A percentile compares a stretch with the other conserved stretches of the same genome.
phyloP scores from a whole-genome alignment of 1,140 invertebrate species.

The Caenorhabditis briggsae region DNA sequence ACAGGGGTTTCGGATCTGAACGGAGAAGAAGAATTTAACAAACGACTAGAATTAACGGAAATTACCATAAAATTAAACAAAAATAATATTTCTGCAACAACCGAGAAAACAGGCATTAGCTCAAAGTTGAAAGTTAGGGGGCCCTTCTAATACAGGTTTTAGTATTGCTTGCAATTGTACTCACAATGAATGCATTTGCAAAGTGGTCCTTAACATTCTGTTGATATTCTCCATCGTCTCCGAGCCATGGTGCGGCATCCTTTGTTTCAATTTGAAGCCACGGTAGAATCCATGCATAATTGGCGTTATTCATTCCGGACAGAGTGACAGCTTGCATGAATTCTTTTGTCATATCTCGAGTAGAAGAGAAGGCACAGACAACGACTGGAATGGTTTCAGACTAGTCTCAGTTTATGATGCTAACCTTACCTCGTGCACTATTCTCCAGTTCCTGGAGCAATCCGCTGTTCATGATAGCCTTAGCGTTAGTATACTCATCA shows the following conservation, averaged over 20 bases:
- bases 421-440: slow-evolving; percentile 68
- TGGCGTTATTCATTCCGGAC: slow-evolving; percentile 69
- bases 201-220: slow-evolving; percentile 78
- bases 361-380: slow-evolving; percentile 72
- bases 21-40: too few species aligned
- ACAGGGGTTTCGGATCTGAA: too few species aligned
- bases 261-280: slow-evolving; percentile 76
- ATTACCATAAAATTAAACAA: too few species aligned
- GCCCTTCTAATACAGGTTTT: too few species aligned
- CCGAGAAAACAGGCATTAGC: too few species aligned
- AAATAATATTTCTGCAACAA: too few species aligned
- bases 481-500: slow-evolving; percentile 72
- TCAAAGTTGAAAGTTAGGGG: too few species aligned
- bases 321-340: slow-evolving; percentile 70
- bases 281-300: slow-evolving; percentile 73
- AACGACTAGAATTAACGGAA: too few species aligned
- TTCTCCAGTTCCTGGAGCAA: slow-evolving; percentile 72
- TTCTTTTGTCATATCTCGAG: slow-evolving; percentile 70
- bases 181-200: slow-evolving; percentile 74
- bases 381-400: slow-evolving; percentile 67
- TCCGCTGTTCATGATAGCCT: slow-evolving; percentile 70
- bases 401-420: background rate
- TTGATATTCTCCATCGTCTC: slow-evolving; percentile 72
- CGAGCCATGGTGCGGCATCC: slow-evolving; percentile 71
- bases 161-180: background rate